Evolutionary conservation across 2,888 invertebrate genomes (phyloP).

Genomic region (Dermolepida albohirtum): DNA sequence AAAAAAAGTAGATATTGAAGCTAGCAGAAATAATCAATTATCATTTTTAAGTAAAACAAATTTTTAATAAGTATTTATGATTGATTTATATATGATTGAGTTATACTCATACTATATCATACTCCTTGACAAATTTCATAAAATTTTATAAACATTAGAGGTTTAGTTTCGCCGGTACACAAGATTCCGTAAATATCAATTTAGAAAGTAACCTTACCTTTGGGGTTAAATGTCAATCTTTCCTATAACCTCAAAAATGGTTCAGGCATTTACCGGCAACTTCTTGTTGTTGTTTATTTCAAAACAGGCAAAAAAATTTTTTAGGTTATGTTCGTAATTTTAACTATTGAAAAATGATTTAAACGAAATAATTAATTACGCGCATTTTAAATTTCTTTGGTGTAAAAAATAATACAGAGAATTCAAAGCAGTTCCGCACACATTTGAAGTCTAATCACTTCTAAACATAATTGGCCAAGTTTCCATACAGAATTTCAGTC

Average conservation of each 20-base stretch:
- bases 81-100: too few relatives aligned
- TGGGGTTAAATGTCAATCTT: conserved; percentile 18
- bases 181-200: background rate
- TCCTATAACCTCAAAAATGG: conserved; percentile 25
- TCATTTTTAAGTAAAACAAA: too few relatives aligned
- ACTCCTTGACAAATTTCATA: too few relatives aligned
- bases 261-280: conserved; percentile 26
- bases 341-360: conserved; percentile 3
- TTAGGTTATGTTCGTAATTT: background rate
- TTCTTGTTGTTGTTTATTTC: conserved; percentile 4
- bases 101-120: too few relatives aligned
- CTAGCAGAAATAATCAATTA: too few relatives aligned
- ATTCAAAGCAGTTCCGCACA: conserved; percentile 3
- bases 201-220: conserved; percentile 28
- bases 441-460: conserved; percentile 16
- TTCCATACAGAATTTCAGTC: conserved; percentile 5
- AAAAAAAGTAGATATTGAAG: too few relatives aligned
- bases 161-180: too few relatives aligned
- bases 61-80: too few relatives aligned
- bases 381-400: too few relatives aligned
- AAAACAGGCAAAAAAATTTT: background rate
- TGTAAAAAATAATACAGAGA: background rate
- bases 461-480: background rate
- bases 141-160: too few relatives aligned
- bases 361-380: too few relatives aligned